A percentile compares a stretch with the other conserved stretches of the same genome.
phyloP scores from a whole-genome alignment of 2,888 invertebrate genomes.

The Drosophila yooni region DNA sequence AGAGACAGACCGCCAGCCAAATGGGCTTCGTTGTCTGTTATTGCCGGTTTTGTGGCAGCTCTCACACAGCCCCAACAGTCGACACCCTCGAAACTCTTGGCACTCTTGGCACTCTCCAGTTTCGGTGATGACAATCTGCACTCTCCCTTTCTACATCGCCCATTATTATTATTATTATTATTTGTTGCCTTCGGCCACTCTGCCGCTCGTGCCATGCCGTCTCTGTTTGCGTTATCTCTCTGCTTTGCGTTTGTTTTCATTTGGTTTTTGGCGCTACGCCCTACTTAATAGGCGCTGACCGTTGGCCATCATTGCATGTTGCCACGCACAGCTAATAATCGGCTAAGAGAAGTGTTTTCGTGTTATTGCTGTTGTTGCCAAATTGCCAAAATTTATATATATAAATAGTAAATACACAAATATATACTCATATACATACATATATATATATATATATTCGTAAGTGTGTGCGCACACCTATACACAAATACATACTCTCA shows the following conservation, averaged over 20 bases:
- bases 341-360: slow-evolving; percentile 38
- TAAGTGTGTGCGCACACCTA: neutral
- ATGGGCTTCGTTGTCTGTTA: slow-evolving; percentile 29
- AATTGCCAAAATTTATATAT: slow-evolving; percentile 27
- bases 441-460: neutral
- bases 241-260: slow-evolving; percentile 32
- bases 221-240: slow-evolving; percentile 10
- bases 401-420: neutral
- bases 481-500: neutral
- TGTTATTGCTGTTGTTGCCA: slow-evolving; percentile 30
- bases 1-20: slow-evolving; percentile 2
- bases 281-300: slow-evolving; percentile 54
- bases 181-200: slow-evolving; percentile 9
- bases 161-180: slow-evolving; percentile 7
- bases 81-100: slow-evolving; percentile 7
- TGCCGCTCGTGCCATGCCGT: neutral
- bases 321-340: slow-evolving; percentile 44
- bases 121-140: slow-evolving; percentile 40
- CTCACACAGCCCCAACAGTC: slow-evolving; percentile 28
- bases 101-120: slow-evolving; percentile 23
- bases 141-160: slow-evolving; percentile 45
- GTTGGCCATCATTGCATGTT: slow-evolving; percentile 50
- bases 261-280: slow-evolving; percentile 58
- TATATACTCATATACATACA: neutral
- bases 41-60: slow-evolving; percentile 47